phyloP scores from a whole-genome alignment of 2,113 vertebrate species.

The Paedocypris sp. region DNA sequence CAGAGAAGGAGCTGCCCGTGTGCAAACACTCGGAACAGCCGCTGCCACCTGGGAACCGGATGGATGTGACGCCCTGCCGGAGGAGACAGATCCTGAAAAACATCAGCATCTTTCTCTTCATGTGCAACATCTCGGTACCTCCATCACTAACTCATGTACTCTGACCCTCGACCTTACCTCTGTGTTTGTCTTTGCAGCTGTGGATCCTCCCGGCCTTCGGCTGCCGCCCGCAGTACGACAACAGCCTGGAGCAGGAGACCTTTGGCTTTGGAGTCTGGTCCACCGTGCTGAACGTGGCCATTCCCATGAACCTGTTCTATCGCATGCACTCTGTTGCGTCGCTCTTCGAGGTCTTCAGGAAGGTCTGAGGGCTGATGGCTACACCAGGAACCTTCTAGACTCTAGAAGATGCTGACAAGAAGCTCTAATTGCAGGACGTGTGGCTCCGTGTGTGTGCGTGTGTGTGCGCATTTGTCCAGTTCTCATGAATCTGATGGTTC shows the following conservation, averaged over 20 bases:
- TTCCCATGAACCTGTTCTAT: constrained; percentile 94
- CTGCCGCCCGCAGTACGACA: constrained; percentile 91
- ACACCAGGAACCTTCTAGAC: constrained; percentile 2
- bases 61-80: constrained; percentile 37
- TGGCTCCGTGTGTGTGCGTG: no score
- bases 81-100: constrained; percentile 79
- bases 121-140: constrained; percentile 72
- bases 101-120: constrained; percentile 77
- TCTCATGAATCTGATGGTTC: background rate
- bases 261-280: constrained; percentile 91
- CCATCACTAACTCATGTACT: no score
- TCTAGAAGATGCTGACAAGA: no score
- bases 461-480: no score
- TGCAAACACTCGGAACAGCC: constrained; percentile 45
- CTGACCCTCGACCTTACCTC: background rate
- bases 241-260: constrained; percentile 79
- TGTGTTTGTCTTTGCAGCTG: constrained; percentile 51
- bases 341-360: constrained; percentile 87
- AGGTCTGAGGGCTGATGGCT: constrained; percentile 57
- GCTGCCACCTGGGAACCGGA: constrained; percentile 28
- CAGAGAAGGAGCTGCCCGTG: constrained; percentile 47
- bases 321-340: constrained; percentile 92
- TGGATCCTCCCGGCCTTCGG: constrained; percentile 95
- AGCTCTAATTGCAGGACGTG: no score
- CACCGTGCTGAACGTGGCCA: constrained; percentile 87